Evolutionary conservation across 2,797 vertebrate genomes (phyloP).

Genomic region (Silurus aristotelis): DNA sequence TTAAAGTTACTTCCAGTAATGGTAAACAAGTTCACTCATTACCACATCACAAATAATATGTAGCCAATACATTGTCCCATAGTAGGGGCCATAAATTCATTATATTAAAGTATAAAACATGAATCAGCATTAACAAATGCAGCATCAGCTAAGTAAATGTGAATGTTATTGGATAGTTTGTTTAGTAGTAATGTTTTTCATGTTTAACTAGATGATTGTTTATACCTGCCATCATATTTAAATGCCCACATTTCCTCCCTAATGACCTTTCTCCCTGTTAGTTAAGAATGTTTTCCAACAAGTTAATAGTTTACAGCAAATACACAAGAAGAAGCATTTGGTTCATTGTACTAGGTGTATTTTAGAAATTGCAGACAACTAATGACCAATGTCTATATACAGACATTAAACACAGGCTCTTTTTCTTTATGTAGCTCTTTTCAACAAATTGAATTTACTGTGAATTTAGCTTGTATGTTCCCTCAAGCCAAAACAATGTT

Average conservation of each 20-base stretch:
- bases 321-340: neutral
- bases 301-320: slow-evolving; percentile 45
- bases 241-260: neutral
- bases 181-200: neutral
- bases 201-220: neutral
- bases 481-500: neutral
- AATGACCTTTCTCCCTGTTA: neutral
- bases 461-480: neutral
- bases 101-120: neutral
- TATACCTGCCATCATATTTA: neutral
- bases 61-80: neutral
- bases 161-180: neutral
- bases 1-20: neutral
- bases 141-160: neutral
- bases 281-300: slow-evolving; percentile 6
- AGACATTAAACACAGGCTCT: neutral
- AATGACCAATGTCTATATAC: neutral
- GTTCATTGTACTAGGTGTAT: neutral
- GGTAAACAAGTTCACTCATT: neutral
- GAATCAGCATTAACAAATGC: neutral
- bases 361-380: neutral
- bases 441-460: neutral
- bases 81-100: neutral
- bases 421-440: neutral
- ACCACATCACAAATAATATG: neutral